Percentiles rank a stretch among this genome's conserved stretches.
These are phyloP conservation scores for Pteronotus mesoamericanus DNA, from an alignment of 2,797 vertebrate genomes.

Conservation along the genomic window DNA sequence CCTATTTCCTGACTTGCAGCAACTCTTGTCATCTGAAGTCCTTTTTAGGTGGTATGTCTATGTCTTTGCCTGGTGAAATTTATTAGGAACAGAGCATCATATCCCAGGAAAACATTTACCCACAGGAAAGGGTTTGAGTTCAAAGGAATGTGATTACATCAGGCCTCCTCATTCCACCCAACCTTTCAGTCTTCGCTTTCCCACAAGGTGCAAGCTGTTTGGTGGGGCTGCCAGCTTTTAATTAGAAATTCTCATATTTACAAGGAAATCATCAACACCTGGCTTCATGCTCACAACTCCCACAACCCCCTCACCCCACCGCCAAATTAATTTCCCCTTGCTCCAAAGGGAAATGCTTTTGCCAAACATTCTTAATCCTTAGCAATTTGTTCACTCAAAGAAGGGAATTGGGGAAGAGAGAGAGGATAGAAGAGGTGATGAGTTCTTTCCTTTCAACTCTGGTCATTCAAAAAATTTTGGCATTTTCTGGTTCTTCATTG, in stretches of 20 bases:
- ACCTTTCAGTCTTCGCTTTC: not conserved
- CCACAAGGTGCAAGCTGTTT: not conserved
- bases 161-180: not conserved
- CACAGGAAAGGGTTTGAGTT: slow-evolving; percentile 8
- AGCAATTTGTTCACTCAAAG: not conserved
- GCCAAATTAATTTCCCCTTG: not conserved
- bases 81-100: slow-evolving; percentile 32
- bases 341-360: not conserved
- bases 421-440: not conserved
- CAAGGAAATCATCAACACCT: slow-evolving; percentile 25
- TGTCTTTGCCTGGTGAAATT: slow-evolving; percentile 21
- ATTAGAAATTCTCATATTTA: not conserved
- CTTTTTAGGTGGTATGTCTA: not conserved
- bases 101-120: not conserved
- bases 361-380: not conserved
- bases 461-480: not conserved
- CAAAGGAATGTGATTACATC: slow-evolving; percentile 34
- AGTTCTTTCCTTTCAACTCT: not conserved
- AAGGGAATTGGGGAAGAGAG: not conserved
- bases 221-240: not conserved
- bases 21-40: not conserved
- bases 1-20: not conserved
- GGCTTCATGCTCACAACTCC: not conserved
- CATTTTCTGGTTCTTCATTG: not conserved
- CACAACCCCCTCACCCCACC: too few relatives aligned